These are phyloP conservation scores for Notiomystis cincta DNA, from an alignment of 2,113 vertebrate species.

Conservation along the genomic window DNA sequence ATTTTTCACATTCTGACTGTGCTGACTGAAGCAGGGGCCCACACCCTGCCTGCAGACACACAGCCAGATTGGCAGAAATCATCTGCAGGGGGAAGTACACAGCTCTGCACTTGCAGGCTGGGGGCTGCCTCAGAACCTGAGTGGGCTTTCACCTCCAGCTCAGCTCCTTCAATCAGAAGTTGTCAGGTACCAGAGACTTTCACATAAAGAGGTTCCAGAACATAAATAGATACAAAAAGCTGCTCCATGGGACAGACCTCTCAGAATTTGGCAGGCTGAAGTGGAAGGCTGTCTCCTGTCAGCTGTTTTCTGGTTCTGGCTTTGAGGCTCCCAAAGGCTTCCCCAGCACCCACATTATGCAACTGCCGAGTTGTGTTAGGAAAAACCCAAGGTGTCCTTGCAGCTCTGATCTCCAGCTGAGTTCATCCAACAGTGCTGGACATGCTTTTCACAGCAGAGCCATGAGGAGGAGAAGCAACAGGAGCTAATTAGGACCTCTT, in stretches of 20 bases:
- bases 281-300: neutral
- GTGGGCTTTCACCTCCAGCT: neutral
- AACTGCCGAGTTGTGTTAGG: neutral
- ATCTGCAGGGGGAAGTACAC: neutral
- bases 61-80: neutral
- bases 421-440: neutral
- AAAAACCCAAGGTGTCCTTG: neutral
- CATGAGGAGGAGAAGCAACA: neutral
- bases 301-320: neutral
- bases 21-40: neutral
- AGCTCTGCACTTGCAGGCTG: neutral
- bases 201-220: neutral
- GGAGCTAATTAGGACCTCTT: neutral
- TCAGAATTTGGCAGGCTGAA: neutral
- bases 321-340: neutral
- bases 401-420: neutral
- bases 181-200: neutral
- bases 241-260: neutral
- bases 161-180: neutral
- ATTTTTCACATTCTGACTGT: neutral
- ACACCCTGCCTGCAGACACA: neutral
- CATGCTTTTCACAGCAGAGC: neutral
- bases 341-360: rapidly evolving
- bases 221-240: neutral
- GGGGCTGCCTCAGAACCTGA: neutral